Evolutionary conservation across 2,888 invertebrate species (phyloP), one percentile per base, ranked within the genome.

Genomic region (Steromphala cineraria): DNA sequence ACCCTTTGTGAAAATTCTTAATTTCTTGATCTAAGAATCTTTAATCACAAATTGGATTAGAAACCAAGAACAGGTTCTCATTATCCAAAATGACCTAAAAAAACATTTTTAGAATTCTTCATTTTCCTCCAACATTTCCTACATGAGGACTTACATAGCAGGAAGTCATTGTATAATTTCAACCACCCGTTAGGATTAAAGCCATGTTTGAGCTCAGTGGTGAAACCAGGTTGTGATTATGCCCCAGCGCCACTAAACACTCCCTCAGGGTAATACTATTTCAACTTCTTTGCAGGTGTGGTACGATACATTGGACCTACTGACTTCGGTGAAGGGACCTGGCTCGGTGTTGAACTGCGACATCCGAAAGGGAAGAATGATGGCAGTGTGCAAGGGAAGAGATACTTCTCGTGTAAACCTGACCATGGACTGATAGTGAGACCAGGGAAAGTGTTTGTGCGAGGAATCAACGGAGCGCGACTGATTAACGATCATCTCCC

Each of bases 381-480:
- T 80, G 93, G 93, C 7, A 85, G 86, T n/a, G 93, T 93, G 2
- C 91, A 91, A 74, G 93, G 92, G 28, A 89, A 87, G 80, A 86
- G 92, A 7, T 93, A 93, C 84, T 93, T 93, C 85, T 86, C 88
- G 5, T 93, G 92, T 85, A 86, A 87, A 71, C 89, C 91, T 3
- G 89, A 91, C 74, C 92, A 92, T 83, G 93, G 93, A 19, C 87
- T 93, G n/a, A 81, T 93, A 21, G 93, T 93, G 0, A 85, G 93
- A 80, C 93, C 93, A 24, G 92, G 89, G 81, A 91, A 92, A 82
- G 92, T 93, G 53, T 91, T 94, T 8, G 93, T 94, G 13, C 89
- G 94, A 28, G 94, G 94, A n/a, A 94, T 94, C 83, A 94, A 94
- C 85, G 94, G 94, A 19, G 93, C 94, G 19, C 93, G 93, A 85